phyloP scores from a whole-genome alignment of 2,888 invertebrate genomes.

The Urechis unicinctus region DNA sequence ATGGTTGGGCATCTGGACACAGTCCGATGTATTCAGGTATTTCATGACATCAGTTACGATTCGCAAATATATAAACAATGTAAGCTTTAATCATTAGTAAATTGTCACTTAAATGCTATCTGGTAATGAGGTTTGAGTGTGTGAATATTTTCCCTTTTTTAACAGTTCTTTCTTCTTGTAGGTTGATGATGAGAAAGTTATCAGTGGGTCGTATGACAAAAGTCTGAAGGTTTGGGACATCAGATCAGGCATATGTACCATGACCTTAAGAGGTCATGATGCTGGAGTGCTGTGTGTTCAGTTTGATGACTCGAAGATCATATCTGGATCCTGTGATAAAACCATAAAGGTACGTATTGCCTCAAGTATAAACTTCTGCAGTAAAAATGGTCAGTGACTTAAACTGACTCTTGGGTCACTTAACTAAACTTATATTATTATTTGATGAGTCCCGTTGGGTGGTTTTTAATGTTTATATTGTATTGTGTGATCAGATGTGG shows the following conservation, averaged over 20 bases:
- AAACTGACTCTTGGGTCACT: too few relatives aligned
- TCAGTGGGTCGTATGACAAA: constrained; percentile 55
- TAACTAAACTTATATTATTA: not conserved
- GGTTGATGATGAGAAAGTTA: constrained; percentile 50
- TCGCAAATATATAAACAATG: not conserved
- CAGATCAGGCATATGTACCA: constrained; percentile 49
- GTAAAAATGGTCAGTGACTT: too few relatives aligned
- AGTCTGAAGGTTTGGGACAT: constrained; percentile 54
- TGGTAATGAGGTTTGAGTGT: too few relatives aligned
- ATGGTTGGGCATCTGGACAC: constrained; percentile 55
- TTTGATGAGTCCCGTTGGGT: too few relatives aligned
- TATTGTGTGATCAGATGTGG: constrained; percentile 47
- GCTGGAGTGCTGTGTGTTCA: constrained; percentile 52
- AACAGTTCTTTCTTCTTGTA: constrained; percentile 15
- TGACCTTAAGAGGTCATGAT: constrained; percentile 53
- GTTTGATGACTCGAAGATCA: constrained; percentile 49
- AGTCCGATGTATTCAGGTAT: constrained; percentile 54
- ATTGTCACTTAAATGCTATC: too few relatives aligned
- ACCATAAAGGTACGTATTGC: constrained; percentile 48
- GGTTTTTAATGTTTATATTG: not conserved
- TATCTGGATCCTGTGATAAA: constrained; percentile 55
- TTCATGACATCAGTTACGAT: not conserved
- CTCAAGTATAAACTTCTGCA: too few relatives aligned
- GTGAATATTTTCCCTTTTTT: not conserved
- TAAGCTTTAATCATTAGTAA: not conserved